Percentiles rank a stretch among this genome's conserved stretches.
These are phyloP conservation scores for Lacerta bilineata DNA, from an alignment of 2,797 vertebrate species.

Conservation along the genomic window DNA sequence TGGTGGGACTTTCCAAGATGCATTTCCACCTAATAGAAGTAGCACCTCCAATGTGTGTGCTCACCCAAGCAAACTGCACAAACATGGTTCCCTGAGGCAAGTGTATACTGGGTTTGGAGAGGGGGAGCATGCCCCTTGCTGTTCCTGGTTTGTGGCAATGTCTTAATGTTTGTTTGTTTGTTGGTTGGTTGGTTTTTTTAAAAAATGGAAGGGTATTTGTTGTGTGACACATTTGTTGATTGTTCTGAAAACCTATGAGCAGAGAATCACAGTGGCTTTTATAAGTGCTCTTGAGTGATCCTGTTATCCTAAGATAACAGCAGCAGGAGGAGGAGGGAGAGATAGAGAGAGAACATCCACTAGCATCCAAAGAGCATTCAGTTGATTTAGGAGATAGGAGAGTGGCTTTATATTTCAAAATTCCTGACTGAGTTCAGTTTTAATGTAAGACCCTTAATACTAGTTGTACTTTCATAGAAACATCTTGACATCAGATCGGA, in stretches of 20 bases:
- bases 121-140: not conserved
- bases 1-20: not conserved
- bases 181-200: not conserved
- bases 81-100: not conserved
- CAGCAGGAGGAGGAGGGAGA: conserved; percentile 15
- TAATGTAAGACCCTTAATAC: conserved; percentile 15
- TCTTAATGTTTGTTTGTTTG: not conserved
- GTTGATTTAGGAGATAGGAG: conserved; percentile 62
- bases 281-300: conserved; percentile 49
- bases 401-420: conserved; percentile 50
- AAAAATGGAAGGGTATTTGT: not conserved
- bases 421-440: conserved; percentile 39
- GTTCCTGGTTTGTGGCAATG: not conserved
- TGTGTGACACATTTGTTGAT: conserved; percentile 24
- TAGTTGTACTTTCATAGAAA: conserved; percentile 19
- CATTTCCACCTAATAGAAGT: conserved; percentile 18
- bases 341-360: not conserved
- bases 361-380: not conserved
- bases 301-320: conserved; percentile 55
- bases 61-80: not conserved
- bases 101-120: not conserved
- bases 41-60: conserved; percentile 13
- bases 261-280: conserved; percentile 43
- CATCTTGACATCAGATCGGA: conserved; percentile 13
- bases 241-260: conserved; percentile 42